phyloP scores from a whole-genome alignment of 2,113 vertebrate genomes.

The Lophochroa leadbeateri region DNA sequence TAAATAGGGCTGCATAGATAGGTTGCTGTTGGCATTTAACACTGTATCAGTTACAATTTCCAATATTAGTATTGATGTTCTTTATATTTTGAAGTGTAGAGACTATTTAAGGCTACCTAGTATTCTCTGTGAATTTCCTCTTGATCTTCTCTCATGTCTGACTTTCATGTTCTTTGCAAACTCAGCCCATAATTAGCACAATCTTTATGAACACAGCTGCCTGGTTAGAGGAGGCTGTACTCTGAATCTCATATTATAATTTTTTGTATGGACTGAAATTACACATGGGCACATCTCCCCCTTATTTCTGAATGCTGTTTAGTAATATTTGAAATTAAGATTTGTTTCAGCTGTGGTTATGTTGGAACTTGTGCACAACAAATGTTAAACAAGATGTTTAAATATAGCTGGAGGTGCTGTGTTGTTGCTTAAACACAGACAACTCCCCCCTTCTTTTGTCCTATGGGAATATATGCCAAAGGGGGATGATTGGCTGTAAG shows the following conservation, averaged over 20 bases:
- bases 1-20: neutral
- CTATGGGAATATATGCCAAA: neutral
- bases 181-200: constrained; percentile 57
- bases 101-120: constrained; percentile 59
- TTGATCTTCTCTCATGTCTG: constrained; percentile 61
- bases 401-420: neutral
- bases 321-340: constrained; percentile 33
- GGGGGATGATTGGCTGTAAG: neutral
- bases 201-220: constrained; percentile 26
- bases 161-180: constrained; percentile 50
- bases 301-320: neutral
- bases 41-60: constrained; percentile 7
- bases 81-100: constrained; percentile 23
- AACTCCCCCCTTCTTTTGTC: neutral
- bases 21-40: constrained; percentile 32
- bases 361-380: neutral
- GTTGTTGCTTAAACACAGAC: neutral
- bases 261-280: neutral
- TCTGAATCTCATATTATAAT: neutral
- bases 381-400: neutral
- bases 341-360: neutral
- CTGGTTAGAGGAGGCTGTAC: neutral
- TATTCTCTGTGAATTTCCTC: constrained; percentile 5
- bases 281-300: neutral
- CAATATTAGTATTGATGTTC: neutral